Evolutionary conservation across 2,113 vertebrate genomes (phyloP).

Genomic region (Acinonyx jubatus): DNA sequence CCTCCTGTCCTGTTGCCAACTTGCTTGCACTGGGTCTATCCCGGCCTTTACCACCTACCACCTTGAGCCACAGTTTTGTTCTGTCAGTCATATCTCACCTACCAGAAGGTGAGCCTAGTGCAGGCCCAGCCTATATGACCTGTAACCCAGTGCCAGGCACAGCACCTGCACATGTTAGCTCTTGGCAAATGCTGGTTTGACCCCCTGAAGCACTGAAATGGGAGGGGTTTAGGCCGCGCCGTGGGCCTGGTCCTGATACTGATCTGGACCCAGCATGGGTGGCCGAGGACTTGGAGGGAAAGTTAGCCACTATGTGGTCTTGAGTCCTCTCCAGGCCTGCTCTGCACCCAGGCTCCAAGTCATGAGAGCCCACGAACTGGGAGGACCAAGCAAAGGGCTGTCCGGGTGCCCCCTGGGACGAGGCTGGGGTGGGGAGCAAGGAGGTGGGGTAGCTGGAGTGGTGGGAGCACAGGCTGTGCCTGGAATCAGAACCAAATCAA

Average conservation of each 20-base stretch:
- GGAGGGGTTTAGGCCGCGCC: background rate
- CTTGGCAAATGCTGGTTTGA: background rate
- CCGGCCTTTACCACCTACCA: background rate
- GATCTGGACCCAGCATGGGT: background rate
- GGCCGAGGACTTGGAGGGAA: background rate
- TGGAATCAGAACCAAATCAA: background rate
- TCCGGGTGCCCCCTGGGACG: background rate
- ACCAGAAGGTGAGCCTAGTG: background rate
- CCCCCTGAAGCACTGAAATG: background rate
- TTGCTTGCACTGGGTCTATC: background rate
- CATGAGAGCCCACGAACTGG: background rate
- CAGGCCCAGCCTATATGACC: background rate
- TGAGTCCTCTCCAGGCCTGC: background rate
- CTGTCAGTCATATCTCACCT: background rate
- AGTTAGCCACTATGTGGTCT: background rate
- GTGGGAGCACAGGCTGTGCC: background rate
- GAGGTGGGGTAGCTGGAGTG: background rate
- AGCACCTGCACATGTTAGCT: background rate
- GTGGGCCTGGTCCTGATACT: background rate
- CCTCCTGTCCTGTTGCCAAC: background rate
- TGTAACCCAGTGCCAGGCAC: background rate
- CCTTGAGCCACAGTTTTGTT: background rate
- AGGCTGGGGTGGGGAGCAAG: background rate
- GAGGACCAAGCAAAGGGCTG: background rate
- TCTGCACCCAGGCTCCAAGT: background rate